phyloP scores from a whole-genome alignment of 2,888 invertebrate genomes.

The Villa cingulata region DNA sequence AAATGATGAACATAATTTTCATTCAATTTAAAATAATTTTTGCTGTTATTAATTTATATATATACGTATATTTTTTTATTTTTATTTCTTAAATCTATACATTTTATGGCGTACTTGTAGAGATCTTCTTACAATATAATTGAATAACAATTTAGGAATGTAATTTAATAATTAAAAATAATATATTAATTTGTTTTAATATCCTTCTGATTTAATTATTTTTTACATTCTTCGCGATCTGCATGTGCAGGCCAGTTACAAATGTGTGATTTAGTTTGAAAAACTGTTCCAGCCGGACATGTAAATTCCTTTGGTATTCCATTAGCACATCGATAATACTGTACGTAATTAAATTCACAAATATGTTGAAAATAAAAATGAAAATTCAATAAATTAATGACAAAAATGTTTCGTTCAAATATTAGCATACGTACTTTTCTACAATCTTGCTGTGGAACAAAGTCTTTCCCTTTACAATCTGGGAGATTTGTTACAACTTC shows the following conservation, averaged over 20 bases:
- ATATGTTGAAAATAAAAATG: constrained; percentile 22
- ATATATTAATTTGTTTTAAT: too few relatives aligned
- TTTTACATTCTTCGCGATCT: constrained; percentile 36
- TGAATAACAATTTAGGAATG: too few relatives aligned
- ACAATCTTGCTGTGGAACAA: constrained; percentile 44
- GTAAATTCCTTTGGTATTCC: constrained; percentile 58
- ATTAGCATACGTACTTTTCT: constrained; percentile 35
- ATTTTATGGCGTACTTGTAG: too few relatives aligned
- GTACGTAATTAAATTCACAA: too few relatives aligned
- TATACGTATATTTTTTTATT: too few relatives aligned
- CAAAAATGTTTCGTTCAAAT: background rate
- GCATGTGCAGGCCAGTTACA: constrained; percentile 74
- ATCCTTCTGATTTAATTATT: too few relatives aligned
- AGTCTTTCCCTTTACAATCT: constrained; percentile 42
- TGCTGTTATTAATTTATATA: too few relatives aligned
- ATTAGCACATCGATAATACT: constrained; percentile 80
- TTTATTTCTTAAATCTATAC: too few relatives aligned
- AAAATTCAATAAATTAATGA: background rate
- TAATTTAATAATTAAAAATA: too few relatives aligned
- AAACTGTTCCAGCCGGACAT: constrained; percentile 62
- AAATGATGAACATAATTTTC: too few relatives aligned
- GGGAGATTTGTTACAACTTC: constrained; percentile 29
- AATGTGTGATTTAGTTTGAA: constrained; percentile 51
- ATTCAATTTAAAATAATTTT: too few relatives aligned
- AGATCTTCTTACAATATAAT: too few relatives aligned